These are phyloP conservation scores for Pseudomyrmex dendroicus DNA, from an alignment of 1,140 invertebrate genomes.

Conservation along the genomic window DNA sequence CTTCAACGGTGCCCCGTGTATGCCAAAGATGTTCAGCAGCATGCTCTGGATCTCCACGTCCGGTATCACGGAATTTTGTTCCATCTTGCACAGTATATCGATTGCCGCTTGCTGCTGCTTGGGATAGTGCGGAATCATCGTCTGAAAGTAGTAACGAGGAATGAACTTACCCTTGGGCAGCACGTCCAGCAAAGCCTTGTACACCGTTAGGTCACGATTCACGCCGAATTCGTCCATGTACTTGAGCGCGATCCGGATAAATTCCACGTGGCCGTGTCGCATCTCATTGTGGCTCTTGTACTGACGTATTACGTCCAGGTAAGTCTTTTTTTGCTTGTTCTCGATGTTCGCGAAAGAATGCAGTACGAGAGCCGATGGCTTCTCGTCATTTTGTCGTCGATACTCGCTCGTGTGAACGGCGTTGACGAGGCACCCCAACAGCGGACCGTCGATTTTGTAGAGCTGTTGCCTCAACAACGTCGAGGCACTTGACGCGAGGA, in stretches of 20 bases:
- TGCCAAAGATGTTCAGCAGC: conserved; percentile 94
- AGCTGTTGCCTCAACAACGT: not conserved
- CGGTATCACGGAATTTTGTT: conserved; percentile 95
- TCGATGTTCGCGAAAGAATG: conserved; percentile 85
- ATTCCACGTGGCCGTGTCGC: conserved; percentile 94
- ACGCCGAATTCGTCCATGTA: conserved; percentile 96
- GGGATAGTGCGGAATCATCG: conserved; percentile 96
- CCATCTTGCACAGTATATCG: conserved; percentile 95
- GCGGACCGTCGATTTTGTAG: not conserved
- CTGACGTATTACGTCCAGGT: conserved; percentile 90
- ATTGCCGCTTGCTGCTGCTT: conserved; percentile 97
- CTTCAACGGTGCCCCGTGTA: conserved; percentile 90
- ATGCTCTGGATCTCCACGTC: conserved; percentile 95
- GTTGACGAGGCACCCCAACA: too few relatives aligned
- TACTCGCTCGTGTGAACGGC: not conserved
- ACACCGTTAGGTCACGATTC: conserved; percentile 95
- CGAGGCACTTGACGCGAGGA: not conserved
- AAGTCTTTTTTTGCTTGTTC: conserved; percentile 90
- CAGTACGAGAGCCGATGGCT: conserved; percentile 1
- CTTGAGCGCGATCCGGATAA: conserved; percentile 95
- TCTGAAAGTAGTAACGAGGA: conserved; percentile 92
- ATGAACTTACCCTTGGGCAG: conserved; percentile 97
- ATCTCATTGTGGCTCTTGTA: conserved; percentile 88
- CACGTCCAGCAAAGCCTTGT: conserved; percentile 95
- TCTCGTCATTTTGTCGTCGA: not conserved